Base-by-base conservation (phyloP, 2,113 vertebrate species). In the Hydrolagus affinis region DNA sequence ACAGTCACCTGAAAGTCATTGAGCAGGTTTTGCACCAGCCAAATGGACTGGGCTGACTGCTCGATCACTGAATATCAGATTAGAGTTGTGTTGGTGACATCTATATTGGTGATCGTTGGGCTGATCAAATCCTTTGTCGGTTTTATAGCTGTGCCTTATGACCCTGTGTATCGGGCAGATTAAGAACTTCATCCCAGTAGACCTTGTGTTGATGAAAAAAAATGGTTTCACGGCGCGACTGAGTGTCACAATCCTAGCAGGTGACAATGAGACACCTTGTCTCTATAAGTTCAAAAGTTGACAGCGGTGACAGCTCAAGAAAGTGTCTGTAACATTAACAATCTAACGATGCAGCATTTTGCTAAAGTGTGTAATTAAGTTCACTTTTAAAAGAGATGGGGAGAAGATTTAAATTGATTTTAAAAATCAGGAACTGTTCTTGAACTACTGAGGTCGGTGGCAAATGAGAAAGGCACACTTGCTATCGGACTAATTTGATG, bases 341-440 rank as follows among this genome's bases (percentile, higher is more conserved):
- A 12, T 17, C 9, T 30, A 66, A 21, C 66, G 9, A 2, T 66
- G 9, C 66, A 30, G 15, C 28, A 17, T 83, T 30, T 28, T 66
- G 62, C 60, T 83, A 83, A 44, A 44, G 44, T 44, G 44, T 44
- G 44, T 44, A 44, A 66, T 68, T 83, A 25, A 17, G 25, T 21
- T 28, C 60, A 83, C 66, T 83, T 83, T 83, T 83, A 83, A 83
- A 83, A 83, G 78, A 25, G 66, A 83, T 30, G 62, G 78, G 7
- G 78, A 66, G 30, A 64, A 15, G 77, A 83, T 83, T 23, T 83
- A 17, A 3, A 66, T 64, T 64, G 19, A 66, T 17, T 83, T 28
- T 9, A 30, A 62, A 64, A 78, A 8, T 7, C 25, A 14, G 2
- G 64, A 80, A n/a, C 75, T 74, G 28, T 7, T 77, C 57, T 25